Base-by-base conservation (phyloP, 2,113 vertebrate species). In the Caloenas nicobarica region DNA sequence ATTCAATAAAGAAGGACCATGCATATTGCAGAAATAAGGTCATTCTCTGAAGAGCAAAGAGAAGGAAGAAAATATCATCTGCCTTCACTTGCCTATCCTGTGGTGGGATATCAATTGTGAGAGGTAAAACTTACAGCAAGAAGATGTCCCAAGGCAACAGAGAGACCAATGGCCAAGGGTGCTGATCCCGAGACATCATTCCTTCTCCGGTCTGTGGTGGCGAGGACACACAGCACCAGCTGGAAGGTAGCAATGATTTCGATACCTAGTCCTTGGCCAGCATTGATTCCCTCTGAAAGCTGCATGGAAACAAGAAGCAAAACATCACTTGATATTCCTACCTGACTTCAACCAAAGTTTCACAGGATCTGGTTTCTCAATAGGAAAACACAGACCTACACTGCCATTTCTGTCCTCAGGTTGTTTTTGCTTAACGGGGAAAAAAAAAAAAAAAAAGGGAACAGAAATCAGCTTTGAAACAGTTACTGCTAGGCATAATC, bases 171-270 rank as follows among this genome's bases (percentile, higher is more conserved):
- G 91, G 99, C 99, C 48, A 99, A 86, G 6, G 99, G 99, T 7
- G 98, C 98, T 0, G 99, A 99, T 65, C 99, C 99, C 0, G 97
- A 98, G 34, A 99, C 97, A 51, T 99, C 99, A 7, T 98, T 98
- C 57, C 99, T 97, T 62, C 99, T 98, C 91, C 99, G 98, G 97
- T 99, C 99, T 16, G 99, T 99, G 84, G 98, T 99, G 73, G 99
- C 99, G 33, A 99, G 98, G 87, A 99, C 99, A 36, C 99, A 99
- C 57, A 99, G 97, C 86, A 99, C 99, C 83, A 99, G 97, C 98
- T 99, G 99, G 98, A 99, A 99, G 16, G 99, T 99, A 17, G 98
- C 99, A 19, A 99, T 97, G 53, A 99, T 98, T 96, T 99, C 99
- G 1, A 99, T 98, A 33, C 99, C 99, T 57, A 99, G 97, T 24